Evolutionary conservation across 1,140 invertebrate genomes (phyloP).

Genomic region (Pinna nobilis): DNA sequence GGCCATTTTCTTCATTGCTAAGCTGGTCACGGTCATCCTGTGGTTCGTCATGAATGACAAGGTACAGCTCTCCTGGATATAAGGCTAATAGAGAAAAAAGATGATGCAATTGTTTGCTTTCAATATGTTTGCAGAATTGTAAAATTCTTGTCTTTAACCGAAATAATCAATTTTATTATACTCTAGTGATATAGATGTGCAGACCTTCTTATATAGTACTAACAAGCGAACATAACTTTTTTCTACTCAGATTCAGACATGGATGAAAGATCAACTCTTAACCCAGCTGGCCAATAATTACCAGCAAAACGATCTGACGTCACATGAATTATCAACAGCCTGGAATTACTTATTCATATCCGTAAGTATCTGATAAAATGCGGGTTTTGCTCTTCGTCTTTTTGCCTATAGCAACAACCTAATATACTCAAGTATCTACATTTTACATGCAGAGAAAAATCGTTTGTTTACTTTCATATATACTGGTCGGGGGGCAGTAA

Average conservation of each 20-base stretch:
- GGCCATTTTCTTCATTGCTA: slow-evolving; percentile 26
- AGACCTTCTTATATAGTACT: too few species aligned
- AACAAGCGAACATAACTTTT: background rate
- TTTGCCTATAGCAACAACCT: background rate
- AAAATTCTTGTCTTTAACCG: too few species aligned
- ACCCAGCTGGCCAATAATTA: slow-evolving; percentile 15
- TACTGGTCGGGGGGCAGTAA: too few species aligned
- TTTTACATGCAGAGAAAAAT: too few species aligned
- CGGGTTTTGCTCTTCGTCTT: background rate
- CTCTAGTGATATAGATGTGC: too few species aligned
- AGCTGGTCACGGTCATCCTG: slow-evolving; percentile 28
- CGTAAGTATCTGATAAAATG: background rate
- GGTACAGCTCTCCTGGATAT: too few species aligned
- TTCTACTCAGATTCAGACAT: slow-evolving; percentile 5
- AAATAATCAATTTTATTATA: too few species aligned
- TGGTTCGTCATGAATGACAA: slow-evolving; percentile 37
- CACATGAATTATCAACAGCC: slow-evolving; percentile 21
- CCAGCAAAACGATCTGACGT: slow-evolving; percentile 16
- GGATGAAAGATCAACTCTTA: slow-evolving; percentile 5
- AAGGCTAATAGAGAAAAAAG: too few species aligned
- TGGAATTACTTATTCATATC: slow-evolving; percentile 34
- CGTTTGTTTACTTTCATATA: too few species aligned
- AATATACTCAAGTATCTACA: background rate
- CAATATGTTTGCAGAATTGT: too few species aligned
- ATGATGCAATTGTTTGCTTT: too few species aligned